These are phyloP conservation scores for Scomber colias DNA, from an alignment of 2,113 vertebrate genomes.

Conservation along the genomic window DNA sequence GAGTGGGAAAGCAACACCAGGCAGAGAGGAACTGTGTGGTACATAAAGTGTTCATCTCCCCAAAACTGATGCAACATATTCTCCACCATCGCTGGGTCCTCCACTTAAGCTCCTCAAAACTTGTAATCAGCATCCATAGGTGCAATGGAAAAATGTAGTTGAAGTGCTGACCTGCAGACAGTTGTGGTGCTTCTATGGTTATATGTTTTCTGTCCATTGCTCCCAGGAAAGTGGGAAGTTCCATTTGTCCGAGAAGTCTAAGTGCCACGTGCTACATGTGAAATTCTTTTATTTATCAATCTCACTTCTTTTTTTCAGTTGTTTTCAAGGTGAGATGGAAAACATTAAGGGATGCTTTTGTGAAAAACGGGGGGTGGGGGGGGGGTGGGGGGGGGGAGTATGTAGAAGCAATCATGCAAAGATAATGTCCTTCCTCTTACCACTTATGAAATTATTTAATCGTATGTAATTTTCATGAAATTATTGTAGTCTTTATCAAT, in stretches of 20 bases:
- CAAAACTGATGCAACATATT: slow-evolving; percentile 1
- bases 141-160: slow-evolving; percentile 45
- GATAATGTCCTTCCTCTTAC: no score
- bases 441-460: no score
- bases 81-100: slow-evolving; percentile 35
- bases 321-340: background rate
- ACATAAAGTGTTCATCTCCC: background rate
- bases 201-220: slow-evolving; percentile 4
- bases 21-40: background rate
- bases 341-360: background rate
- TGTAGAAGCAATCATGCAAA: no score
- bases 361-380: background rate
- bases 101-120: slow-evolving; percentile 22
- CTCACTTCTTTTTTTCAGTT: background rate
- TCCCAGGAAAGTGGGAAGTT: slow-evolving; percentile 29
- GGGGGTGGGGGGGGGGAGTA: no score
- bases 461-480: no score
- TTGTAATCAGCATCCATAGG: background rate
- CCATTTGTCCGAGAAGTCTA: slow-evolving; percentile 18
- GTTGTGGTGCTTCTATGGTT: slow-evolving; percentile 3
- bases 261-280: background rate
- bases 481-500: no score
- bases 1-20: slow-evolving; percentile 32
- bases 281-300: background rate
- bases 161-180: slow-evolving; percentile 18